phyloP scores from a whole-genome alignment of 2,888 invertebrate genomes.

The Elgonia sp. region DNA sequence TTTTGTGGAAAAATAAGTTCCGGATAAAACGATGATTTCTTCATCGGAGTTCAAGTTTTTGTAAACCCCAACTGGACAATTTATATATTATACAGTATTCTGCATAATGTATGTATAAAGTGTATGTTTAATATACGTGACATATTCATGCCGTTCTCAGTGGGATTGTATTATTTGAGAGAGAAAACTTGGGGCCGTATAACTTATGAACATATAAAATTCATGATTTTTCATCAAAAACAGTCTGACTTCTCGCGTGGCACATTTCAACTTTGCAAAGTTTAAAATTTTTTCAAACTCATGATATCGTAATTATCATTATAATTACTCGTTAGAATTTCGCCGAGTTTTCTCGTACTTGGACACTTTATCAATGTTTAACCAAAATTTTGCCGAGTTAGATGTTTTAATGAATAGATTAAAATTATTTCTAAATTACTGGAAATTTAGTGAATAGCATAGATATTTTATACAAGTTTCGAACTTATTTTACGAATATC shows the following conservation, averaged over 20 bases:
- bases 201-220: conserved; percentile 36
- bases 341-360: conserved; percentile 25
- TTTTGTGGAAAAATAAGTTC: conserved; percentile 9
- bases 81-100: conserved; percentile 33
- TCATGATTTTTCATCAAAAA: conserved; percentile 47
- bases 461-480: conserved; percentile 7
- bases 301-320: conserved; percentile 39
- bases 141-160: conserved; percentile 33
- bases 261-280: conserved; percentile 22
- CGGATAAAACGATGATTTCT: conserved; percentile 40
- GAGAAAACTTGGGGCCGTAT: conserved; percentile 25
- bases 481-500: background rate
- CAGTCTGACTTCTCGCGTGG: conserved; percentile 5
- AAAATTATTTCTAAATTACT: conserved; percentile 49
- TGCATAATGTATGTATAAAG: conserved; percentile 27
- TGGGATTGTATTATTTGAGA: conserved; percentile 34
- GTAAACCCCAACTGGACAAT: conserved; percentile 25
- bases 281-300: conserved; percentile 27
- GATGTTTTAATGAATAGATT: conserved; percentile 47
- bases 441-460: background rate
- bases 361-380: conserved; percentile 46
- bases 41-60: conserved; percentile 14
- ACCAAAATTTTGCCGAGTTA: conserved; percentile 42
- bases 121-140: conserved; percentile 43
- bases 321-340: conserved; percentile 43